Conservation (phyloP, 2,888 invertebrate species). For the Exephanes ischioxanthus region DNA sequence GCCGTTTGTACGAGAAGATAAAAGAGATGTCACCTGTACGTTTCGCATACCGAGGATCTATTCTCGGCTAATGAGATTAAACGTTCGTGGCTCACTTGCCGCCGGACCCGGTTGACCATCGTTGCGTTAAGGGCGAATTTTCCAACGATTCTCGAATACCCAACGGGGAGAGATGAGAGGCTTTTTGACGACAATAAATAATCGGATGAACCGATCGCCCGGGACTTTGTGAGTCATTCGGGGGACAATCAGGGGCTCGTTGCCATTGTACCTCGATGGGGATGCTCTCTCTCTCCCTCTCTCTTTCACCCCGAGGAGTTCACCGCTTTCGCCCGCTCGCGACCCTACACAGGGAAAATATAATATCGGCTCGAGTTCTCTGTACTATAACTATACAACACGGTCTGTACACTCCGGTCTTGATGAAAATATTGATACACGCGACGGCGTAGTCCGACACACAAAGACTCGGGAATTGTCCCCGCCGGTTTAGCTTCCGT, state of each 20-base stretch:
- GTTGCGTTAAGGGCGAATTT: constrained; percentile 9
- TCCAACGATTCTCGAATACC: constrained; percentile 32
- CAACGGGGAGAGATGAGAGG: constrained; percentile 61
- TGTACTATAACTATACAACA: background rate
- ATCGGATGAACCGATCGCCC: constrained; percentile 79
- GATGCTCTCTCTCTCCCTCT: background rate
- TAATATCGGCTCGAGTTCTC: constrained; percentile 21
- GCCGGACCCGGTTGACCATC: constrained; percentile 29
- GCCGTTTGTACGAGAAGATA: background rate
- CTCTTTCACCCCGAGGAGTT: constrained; percentile 32
- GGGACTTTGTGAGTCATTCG: constrained; percentile 79
- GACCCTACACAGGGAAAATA: constrained; percentile 46
- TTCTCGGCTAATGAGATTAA: constrained; percentile 62
- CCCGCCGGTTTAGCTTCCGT: background rate
- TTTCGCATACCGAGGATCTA: constrained; percentile 10
- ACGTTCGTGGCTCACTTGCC: constrained; percentile 43
- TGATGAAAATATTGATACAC: constrained; percentile 50
- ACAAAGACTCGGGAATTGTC: constrained; percentile 17
- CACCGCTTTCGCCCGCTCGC: constrained; percentile 67
- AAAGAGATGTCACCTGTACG: constrained; percentile 25
- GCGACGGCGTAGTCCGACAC: constrained; percentile 22
- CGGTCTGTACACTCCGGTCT: constrained; percentile 9
- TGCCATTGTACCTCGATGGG: constrained; percentile 66
- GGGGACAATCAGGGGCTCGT: constrained; percentile 73
- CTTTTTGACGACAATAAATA: constrained; percentile 82